Conservation (phyloP, 2,797 vertebrate species). For the Mormyrus hasselquistii region DNA sequence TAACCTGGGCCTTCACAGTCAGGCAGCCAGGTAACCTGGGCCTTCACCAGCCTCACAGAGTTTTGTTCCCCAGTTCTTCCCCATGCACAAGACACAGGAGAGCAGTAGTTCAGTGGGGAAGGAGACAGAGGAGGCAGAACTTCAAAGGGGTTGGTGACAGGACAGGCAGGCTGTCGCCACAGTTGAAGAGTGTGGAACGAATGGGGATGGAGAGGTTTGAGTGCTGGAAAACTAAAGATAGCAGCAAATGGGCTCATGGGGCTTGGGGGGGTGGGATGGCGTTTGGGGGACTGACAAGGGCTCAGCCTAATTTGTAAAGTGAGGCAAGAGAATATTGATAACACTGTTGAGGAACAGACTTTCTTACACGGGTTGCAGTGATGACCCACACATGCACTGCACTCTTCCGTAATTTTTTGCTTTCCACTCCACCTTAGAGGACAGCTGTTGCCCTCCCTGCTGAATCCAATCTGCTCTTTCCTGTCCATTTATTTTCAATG, state of each 20-base stretch:
- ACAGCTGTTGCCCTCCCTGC: slow-evolving; percentile 8
- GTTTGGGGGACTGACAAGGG: background rate
- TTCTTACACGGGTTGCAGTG: background rate
- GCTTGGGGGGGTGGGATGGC: background rate
- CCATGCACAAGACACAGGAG: background rate
- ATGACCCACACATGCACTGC: background rate
- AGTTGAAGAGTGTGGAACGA: background rate
- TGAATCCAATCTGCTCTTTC: background rate
- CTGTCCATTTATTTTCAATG: slow-evolving; percentile 35
- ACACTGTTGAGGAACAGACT: background rate
- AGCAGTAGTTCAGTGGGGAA: background rate
- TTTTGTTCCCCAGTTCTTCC: background rate
- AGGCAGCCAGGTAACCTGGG: background rate
- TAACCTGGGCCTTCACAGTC: background rate
- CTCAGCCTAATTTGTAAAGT: background rate
- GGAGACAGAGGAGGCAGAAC: background rate
- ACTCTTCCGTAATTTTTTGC: background rate
- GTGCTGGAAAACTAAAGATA: slow-evolving; percentile 10
- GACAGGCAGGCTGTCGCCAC: background rate
- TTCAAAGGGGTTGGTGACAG: slow-evolving; percentile 8
- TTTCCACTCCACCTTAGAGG: background rate
- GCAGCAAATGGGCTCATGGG: background rate
- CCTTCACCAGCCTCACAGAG: background rate
- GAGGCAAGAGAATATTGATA: background rate
- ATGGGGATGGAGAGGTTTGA: slow-evolving; percentile 1